Conservation (phyloP, 1,140 invertebrate species). For the Uloborus diversus region DNA sequence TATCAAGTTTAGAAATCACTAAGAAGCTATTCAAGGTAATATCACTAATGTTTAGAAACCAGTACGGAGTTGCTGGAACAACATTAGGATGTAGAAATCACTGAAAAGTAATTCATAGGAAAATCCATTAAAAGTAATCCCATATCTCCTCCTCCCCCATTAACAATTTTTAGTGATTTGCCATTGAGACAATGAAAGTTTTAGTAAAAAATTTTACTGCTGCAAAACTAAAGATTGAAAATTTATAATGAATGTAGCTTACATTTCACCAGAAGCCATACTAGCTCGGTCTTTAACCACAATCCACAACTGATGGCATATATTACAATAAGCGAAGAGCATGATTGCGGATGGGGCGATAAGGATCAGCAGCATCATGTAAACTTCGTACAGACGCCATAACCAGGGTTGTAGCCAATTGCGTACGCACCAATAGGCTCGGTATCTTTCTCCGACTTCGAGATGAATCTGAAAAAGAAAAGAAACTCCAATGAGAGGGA, state of each 20-base stretch:
- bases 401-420: slow-evolving; percentile 68
- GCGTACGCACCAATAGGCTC: slow-evolving; percentile 73
- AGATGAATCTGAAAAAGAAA: slow-evolving; percentile 68
- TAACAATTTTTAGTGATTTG: too few species aligned
- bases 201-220: too few species aligned
- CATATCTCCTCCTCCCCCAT: too few species aligned
- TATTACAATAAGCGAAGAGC: slow-evolving; percentile 74
- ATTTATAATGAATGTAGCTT: neutral
- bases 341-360: slow-evolving; percentile 73
- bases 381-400: slow-evolving; percentile 73
- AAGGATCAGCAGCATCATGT: slow-evolving; percentile 74
- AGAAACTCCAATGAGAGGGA: too few species aligned
- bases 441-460: slow-evolving; percentile 68
- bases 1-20: too few species aligned
- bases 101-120: too few species aligned
- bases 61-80: too few species aligned
- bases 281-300: slow-evolving; percentile 60
- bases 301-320: slow-evolving; percentile 74
- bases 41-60: too few species aligned
- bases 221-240: neutral
- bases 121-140: too few species aligned
- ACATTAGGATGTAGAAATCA: too few species aligned
- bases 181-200: too few species aligned
- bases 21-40: too few species aligned
- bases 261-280: slow-evolving; percentile 57